Percentiles rank a stretch among this genome's conserved stretches.
phyloP scores from a whole-genome alignment of 2,797 vertebrate genomes.

The Aeoliscus strigatus region DNA sequence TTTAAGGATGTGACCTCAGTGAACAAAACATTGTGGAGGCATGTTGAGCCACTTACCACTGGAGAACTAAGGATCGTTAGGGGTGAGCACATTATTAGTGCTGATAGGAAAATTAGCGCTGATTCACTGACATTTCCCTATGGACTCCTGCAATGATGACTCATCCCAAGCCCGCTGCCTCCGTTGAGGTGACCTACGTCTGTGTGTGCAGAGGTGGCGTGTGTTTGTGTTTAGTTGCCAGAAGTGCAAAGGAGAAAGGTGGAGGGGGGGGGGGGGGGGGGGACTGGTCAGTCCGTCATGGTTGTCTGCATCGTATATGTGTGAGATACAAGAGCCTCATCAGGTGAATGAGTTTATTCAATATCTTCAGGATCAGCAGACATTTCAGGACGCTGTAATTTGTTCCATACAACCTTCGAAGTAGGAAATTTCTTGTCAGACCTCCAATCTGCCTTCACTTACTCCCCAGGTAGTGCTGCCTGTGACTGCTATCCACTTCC shows the following conservation, averaged over 20 bases:
- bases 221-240: conserved; percentile 29
- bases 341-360: conserved; percentile 54
- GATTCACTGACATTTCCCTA: conserved; percentile 63
- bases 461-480: conserved; percentile 60
- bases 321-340: conserved; percentile 66
- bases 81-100: conserved; percentile 56
- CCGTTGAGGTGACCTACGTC: conserved; percentile 34
- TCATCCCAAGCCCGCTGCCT: conserved; percentile 53
- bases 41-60: conserved; percentile 75
- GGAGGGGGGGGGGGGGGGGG: conserved; percentile 26
- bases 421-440: conserved; percentile 59
- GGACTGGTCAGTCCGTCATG: conserved; percentile 44
- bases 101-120: conserved; percentile 70
- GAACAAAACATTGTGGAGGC: conserved; percentile 65
- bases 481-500: conserved; percentile 29
- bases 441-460: conserved; percentile 64
- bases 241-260: conserved; percentile 34
- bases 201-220: conserved; percentile 24
- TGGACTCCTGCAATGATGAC: conserved; percentile 43
- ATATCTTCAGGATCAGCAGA: conserved; percentile 66
- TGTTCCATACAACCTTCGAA: conserved; percentile 66
- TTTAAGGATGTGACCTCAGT: conserved; percentile 79
- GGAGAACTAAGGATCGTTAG: conserved; percentile 52
- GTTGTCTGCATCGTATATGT: conserved; percentile 50
- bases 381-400: conserved; percentile 66